Evolutionary conservation across 2,888 invertebrate genomes (phyloP), one percentile per base, ranked within the genome.

Genomic region (Magallana nippona): DNA sequence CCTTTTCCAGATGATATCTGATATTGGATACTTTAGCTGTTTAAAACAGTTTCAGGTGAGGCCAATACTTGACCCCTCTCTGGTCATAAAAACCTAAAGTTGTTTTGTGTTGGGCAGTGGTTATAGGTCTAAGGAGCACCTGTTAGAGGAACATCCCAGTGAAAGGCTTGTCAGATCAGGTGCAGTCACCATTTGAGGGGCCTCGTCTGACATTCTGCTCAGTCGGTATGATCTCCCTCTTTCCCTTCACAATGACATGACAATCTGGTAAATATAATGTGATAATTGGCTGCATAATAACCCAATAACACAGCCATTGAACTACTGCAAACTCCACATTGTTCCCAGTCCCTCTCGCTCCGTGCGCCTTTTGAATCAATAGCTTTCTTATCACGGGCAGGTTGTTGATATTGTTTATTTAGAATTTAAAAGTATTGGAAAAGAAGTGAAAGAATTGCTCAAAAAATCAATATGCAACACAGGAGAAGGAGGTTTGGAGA

Each of bases 341-440:
- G 71, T 71, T 22, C 71, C 15, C 27, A 2, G 22, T 5, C 71
- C 32, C 22, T 27, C 71, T 22, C 2, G 13, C n/a, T 13, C 71
- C 13, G 13, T 32, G 32, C 27, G 15, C 27, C 71, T 71, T 71
- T 71, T 27, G 27, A 71, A 71, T 71, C 71, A 32, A 71, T 71
- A 22, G 71, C 71, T 71, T 71, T 71, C 71, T 71, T 71, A 71
- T 71, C 71, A 71, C 19, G 27, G 13, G 71, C 27, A 71, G 27
- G 71, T 71, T 71, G 71, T 71, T 71, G 71, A 71, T 71, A 71
- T 71, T 71, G 71, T 71, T 71, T 71, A 71, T 71, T 71, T 71
- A 71, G 71, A 71, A 71, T 71, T 71, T 71, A 71, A 71, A 71
- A 15, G 71, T 71, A 71, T 71, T 71, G 71, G 71, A 71, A 71